Conservation (phyloP, 2,888 invertebrate genomes). For the Vesta saturnalis region DNA sequence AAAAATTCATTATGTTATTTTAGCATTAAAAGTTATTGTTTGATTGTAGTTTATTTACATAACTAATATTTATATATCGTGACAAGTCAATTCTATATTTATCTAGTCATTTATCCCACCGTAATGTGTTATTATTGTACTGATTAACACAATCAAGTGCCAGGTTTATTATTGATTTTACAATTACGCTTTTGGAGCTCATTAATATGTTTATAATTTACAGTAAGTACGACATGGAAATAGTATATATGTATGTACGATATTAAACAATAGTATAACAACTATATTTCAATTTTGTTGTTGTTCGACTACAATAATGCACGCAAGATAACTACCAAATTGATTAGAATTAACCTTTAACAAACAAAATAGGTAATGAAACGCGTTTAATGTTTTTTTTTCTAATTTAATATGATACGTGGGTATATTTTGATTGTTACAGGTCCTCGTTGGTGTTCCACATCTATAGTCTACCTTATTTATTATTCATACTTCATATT, state of each 20-base stretch:
- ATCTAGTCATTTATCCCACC: neutral
- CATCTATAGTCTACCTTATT: too few relatives aligned
- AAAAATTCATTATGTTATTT: conserved; percentile 2
- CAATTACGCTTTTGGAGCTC: neutral
- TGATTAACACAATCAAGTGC: conserved; percentile 10
- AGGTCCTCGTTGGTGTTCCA: too few relatives aligned
- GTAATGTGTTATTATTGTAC: neutral
- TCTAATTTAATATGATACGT: too few relatives aligned
- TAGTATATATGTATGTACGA: neutral
- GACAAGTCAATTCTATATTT: neutral
- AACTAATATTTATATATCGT: conserved; percentile 7
- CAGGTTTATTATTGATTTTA: conserved; percentile 5
- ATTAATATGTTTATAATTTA: neutral
- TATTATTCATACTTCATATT: too few relatives aligned
- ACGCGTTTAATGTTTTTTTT: too few relatives aligned
- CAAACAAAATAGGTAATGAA: too few relatives aligned
- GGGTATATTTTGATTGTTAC: too few relatives aligned
- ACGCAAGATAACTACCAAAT: too few relatives aligned
- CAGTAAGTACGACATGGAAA: neutral
- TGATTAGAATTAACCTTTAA: too few relatives aligned
- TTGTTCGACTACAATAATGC: too few relatives aligned
- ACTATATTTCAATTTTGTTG: neutral
- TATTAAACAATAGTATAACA: neutral
- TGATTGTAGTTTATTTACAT: neutral
- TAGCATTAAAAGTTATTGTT: neutral